Evolutionary conservation across 1,140 invertebrate species (phyloP).

Genomic region (Diachasma alloeum): DNA sequence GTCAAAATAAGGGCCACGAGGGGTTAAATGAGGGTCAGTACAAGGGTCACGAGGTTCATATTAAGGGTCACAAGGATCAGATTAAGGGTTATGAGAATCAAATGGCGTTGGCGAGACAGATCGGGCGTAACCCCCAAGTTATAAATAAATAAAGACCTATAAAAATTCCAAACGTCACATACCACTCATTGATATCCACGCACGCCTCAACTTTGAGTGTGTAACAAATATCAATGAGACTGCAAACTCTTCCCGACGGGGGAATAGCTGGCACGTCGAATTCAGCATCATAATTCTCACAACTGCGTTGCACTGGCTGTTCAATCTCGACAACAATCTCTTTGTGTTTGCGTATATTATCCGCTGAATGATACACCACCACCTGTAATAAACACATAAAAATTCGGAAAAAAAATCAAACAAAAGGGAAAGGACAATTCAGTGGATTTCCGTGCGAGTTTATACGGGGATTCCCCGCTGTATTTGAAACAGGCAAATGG

Average conservation of each 20-base stretch:
- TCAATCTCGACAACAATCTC: constrained; percentile 52
- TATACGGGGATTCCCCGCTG: background rate
- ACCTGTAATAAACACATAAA: constrained; percentile 38
- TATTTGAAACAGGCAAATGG: background rate
- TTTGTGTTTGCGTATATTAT: constrained; percentile 50
- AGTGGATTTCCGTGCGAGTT: background rate
- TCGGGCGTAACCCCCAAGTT: too few relatives aligned
- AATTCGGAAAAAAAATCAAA: background rate
- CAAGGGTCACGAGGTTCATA: too few relatives aligned
- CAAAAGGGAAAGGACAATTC: background rate
- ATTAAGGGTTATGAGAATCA: too few relatives aligned
- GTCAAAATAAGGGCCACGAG: too few relatives aligned
- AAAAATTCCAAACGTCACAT: too few relatives aligned
- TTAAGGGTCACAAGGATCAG: too few relatives aligned
- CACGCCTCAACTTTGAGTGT: constrained; percentile 49
- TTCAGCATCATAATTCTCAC: constrained; percentile 34
- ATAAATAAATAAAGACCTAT: too few relatives aligned
- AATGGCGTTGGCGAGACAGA: too few relatives aligned
- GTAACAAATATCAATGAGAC: constrained; percentile 45
- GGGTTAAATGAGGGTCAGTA: too few relatives aligned
- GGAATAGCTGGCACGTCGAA: constrained; percentile 50
- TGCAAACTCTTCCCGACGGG: constrained; percentile 47
- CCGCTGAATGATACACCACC: constrained; percentile 43
- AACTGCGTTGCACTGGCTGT: constrained; percentile 37
- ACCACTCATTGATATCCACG: constrained; percentile 48